These are phyloP conservation scores for Pimpla rufipes DNA, from an alignment of 2,888 invertebrate species.

Conservation along the genomic window DNA sequence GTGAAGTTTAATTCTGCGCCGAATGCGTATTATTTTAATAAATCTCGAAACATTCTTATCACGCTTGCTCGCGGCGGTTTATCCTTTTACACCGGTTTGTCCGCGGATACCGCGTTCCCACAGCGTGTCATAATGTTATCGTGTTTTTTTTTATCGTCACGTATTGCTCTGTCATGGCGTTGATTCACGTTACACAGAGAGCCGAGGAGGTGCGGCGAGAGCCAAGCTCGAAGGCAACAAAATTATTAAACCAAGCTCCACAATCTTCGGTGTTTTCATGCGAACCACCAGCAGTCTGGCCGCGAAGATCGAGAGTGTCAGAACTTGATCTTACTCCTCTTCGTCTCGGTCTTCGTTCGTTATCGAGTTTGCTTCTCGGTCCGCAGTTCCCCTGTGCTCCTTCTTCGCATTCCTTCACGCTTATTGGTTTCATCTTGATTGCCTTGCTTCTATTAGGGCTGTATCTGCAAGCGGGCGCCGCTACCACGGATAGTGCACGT, in stretches of 20 bases:
- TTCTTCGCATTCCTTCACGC: conserved; percentile 83
- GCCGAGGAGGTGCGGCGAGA: neutral
- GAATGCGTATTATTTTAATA: conserved; percentile 34
- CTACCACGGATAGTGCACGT: conserved; percentile 46
- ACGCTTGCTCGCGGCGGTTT: neutral
- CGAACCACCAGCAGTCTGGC: conserved; percentile 20
- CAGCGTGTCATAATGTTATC: neutral
- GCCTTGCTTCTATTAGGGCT: conserved; percentile 83
- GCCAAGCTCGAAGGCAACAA: conserved; percentile 5
- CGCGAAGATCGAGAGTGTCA: conserved; percentile 53
- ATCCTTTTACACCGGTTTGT: neutral
- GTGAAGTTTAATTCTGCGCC: neutral
- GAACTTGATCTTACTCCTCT: conserved; percentile 23
- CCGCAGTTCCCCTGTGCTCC: conserved; percentile 16
- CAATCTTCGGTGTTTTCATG: conserved; percentile 31
- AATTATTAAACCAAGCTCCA: conserved; percentile 36
- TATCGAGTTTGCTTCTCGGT: conserved; percentile 42
- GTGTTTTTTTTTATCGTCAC: neutral
- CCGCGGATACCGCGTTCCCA: neutral
- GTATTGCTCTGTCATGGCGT: conserved; percentile 14
- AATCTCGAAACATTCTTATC: conserved; percentile 2
- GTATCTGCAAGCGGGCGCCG: conserved; percentile 74
- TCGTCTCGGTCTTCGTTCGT: conserved; percentile 29
- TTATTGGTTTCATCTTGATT: conserved; percentile 84
- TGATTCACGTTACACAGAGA: neutral